These are phyloP conservation scores for Camponotus floridanus DNA, from an alignment of 1,140 invertebrate species.

Conservation along the genomic window DNA sequence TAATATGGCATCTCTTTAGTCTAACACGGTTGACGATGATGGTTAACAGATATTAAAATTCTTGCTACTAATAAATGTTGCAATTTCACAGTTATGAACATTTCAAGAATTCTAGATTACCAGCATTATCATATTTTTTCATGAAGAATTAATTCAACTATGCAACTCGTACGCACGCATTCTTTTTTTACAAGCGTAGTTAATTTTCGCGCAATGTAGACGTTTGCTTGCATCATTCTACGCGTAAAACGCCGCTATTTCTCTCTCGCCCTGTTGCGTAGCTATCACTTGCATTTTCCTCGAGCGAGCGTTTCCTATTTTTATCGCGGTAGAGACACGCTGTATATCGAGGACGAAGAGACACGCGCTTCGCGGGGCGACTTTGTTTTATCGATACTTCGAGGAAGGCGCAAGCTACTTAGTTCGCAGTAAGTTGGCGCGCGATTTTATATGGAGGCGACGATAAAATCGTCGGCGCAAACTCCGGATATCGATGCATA, in stretches of 20 bases:
- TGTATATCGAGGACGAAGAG: slow-evolving; percentile 20
- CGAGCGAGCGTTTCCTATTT: slow-evolving; percentile 44
- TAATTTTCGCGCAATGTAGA: slow-evolving; percentile 13
- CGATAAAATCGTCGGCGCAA: slow-evolving; percentile 37
- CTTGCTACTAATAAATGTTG: neutral
- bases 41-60: neutral
- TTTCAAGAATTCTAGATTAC: neutral
- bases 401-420: slow-evolving; percentile 8
- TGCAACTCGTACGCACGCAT: neutral
- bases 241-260: slow-evolving; percentile 29
- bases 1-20: neutral
- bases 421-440: slow-evolving; percentile 25
- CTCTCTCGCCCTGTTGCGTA: slow-evolving; percentile 17
- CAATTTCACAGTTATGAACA: neutral
- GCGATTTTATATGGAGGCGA: slow-evolving; percentile 30
- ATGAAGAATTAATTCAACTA: neutral
- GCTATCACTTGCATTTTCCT: slow-evolving; percentile 54
- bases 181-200: slow-evolving; percentile 15
- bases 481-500: slow-evolving; percentile 25
- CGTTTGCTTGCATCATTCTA: slow-evolving; percentile 3
- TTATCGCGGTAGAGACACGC: slow-evolving; percentile 34
- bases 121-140: neutral
- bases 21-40: neutral
- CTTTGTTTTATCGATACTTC: slow-evolving; percentile 48
- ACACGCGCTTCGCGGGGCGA: slow-evolving; percentile 6